Conservation (phyloP, 2,888 invertebrate species). For the Xestia sexstrigata region DNA sequence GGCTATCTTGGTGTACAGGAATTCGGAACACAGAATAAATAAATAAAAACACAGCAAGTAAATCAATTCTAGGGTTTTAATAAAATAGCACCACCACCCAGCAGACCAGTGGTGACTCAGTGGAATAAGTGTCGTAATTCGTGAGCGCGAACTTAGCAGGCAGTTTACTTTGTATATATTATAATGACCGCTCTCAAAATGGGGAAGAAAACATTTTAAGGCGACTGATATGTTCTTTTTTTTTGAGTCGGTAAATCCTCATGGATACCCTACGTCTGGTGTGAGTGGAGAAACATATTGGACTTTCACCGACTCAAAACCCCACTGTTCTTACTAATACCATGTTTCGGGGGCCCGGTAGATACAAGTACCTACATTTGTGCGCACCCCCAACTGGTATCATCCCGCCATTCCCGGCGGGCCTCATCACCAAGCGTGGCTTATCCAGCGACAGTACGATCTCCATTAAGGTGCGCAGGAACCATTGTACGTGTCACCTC, state of each 20-base stretch:
- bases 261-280: not conserved
- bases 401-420: not conserved
- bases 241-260: not conserved
- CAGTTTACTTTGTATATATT: not conserved
- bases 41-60: not conserved
- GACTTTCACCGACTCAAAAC: not conserved
- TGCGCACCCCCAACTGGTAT: not conserved
- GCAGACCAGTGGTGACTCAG: not conserved
- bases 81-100: no score
- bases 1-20: not conserved
- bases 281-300: not conserved
- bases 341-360: not conserved
- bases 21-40: not conserved
- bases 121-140: not conserved
- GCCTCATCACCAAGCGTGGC: not conserved
- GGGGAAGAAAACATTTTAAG: not conserved
- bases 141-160: not conserved
- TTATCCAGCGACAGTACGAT: no score
- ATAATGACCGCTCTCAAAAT: not conserved
- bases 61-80: not conserved
- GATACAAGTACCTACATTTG: rapidly evolving
- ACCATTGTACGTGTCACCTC: not conserved
- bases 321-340: not conserved
- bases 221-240: not conserved
- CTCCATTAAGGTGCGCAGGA: not conserved